Evolutionary conservation across 2,113 vertebrate species (phyloP), one percentile per base, ranked within the genome.

Genomic region (Carassius carassius): DNA sequence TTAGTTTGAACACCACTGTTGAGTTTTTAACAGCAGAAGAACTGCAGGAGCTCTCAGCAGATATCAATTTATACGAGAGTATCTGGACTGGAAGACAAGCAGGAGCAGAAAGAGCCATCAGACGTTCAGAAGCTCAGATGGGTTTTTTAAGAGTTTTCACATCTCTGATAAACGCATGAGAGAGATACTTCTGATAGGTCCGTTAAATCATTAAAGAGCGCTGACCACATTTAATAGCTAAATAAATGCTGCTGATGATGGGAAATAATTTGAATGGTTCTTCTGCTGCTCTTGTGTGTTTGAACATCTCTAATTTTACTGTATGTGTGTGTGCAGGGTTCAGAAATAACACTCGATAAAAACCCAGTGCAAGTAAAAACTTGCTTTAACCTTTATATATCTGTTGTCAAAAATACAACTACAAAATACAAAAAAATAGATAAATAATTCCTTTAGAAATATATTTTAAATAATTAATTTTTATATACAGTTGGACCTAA

Each of bases 181-280:
- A 49, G 25, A 63, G 51, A 16, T 3, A 78, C 56, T 77, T 56
- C 37, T 73, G 70, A 73, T 73, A 73, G 70, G 70, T 47, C 35
- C 69, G 44, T 72, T 72, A 72, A 44, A 72, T 21, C 37, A 73
- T 47, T 73, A 47, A 73, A 73, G 70, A 73, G 21, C 21, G 21
- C 70, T 73, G 70, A 73, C 37, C 19, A 5, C 37, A 73, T 73
- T 73, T 73, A 73, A 73, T 21, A 47, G 70, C 37, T 47, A 73
- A 73, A 73, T 73, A 73, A 73, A 73, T 73, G 70, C 70, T 21
- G 70, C 12, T 73, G 37, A 47, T 44, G 37, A 73, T 73, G 70
- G 70, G 37, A 47, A 73, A 14, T 21, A 19, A 47, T 47, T 73
- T 23, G 23, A 73, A 73, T 73, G 37, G 37, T 5, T 47, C 37